These are phyloP conservation scores for Rotaria magnacalcarata DNA, from an alignment of 2,888 invertebrate genomes.

Conservation along the genomic window DNA sequence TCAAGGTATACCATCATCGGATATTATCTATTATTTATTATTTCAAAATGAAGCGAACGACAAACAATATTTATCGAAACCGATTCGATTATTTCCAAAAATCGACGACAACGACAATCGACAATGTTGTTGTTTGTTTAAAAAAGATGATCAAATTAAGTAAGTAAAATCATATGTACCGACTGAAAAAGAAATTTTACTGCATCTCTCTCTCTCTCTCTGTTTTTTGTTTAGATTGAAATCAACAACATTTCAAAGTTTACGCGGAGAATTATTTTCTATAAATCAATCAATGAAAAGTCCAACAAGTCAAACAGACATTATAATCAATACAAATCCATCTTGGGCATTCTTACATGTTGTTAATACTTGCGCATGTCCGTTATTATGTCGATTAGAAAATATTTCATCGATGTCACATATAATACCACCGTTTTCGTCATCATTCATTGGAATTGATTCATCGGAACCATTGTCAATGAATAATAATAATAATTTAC, in stretches of 20 bases:
- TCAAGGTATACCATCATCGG: neutral
- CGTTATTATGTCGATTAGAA: slow-evolving; percentile 8
- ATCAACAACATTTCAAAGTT: slow-evolving; percentile 1
- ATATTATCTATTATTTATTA: neutral
- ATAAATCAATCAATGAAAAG: neutral
- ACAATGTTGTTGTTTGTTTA: slow-evolving; percentile 20
- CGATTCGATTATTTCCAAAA: neutral
- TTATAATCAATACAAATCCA: neutral
- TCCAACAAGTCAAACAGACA: neutral
- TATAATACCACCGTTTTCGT: neutral
- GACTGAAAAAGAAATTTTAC: too few species aligned
- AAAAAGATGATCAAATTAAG: slow-evolving; percentile 17
- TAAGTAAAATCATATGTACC: neutral
- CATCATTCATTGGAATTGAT: neutral
- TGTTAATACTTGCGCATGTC: neutral
- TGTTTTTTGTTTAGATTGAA: neutral
- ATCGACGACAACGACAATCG: neutral
- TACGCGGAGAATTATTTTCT: slow-evolving; percentile 4
- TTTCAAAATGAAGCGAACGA: neutral
- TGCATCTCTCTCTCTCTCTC: too few species aligned
- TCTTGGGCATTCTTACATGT: neutral
- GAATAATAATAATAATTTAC: neutral
- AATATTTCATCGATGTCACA: neutral
- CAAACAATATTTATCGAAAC: slow-evolving; percentile 6
- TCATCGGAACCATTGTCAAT: neutral